Evolutionary conservation across 2,797 vertebrate genomes (phyloP), one percentile per base, ranked within the genome.

Genomic region (Aphelocoma californica): DNA sequence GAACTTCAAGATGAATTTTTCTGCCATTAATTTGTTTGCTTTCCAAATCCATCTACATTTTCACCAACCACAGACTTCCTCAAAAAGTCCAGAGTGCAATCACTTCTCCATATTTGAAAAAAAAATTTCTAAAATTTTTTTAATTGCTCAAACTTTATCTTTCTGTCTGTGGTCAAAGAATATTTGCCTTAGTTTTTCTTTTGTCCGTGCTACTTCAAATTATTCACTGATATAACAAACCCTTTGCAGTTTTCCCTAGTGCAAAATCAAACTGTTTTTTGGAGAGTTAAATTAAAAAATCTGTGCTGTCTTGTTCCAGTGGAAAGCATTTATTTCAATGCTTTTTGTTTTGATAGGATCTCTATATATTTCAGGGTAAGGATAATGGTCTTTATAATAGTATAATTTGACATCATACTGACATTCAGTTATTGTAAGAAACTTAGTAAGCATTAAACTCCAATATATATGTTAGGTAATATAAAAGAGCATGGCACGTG

Each of bases 111-210:
- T 6, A 44, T 53, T 31, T 26, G 14, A 88, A 47, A 71, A 51
- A 51, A 32, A 56, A 0, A 57, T n/a, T 11, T 8, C 0, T 25
- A 45, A 24, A 26, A 8, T 3, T 5, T 5, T 40, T 61, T 18
- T 36, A 26, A 23, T 32, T 42, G 5, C 3, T 48, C 16, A 53
- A 44, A 65, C 57, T 48, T 84, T 81, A 6, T 7, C 4, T 29
- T 78, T 57, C 18, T 81, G 2, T 58, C 42, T 60, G 9, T 31
- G 18, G 91, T 14, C 31, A 56, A 85, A 78, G 24, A 54, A 74
- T 38, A 34, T 71, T 73, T 16, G 31, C 38, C 9, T 24, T 44
- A 4, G 0, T 28, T 51, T 19, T 88, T 26, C 0, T 48, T 91
- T 88, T 78, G 36, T 18, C 25, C 14, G 36, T 78, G 36, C 1